Percentiles rank a stretch among this genome's conserved stretches.
phyloP scores from a whole-genome alignment of 1,140 invertebrate species.

The Aricia agestis region DNA sequence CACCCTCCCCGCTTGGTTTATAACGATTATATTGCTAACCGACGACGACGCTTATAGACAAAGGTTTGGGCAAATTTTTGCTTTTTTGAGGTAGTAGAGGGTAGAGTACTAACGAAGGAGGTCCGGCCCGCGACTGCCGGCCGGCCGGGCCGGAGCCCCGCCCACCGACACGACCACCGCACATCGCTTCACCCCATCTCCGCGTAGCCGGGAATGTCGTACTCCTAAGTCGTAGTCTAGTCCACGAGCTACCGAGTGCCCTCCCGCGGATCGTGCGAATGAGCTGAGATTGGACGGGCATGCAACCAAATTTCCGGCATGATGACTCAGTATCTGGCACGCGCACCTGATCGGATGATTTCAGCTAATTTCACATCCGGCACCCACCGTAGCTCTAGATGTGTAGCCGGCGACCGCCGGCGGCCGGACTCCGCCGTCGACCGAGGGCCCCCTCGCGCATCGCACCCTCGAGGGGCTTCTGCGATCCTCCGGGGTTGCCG shows the following conservation, averaged over 20 bases:
- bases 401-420: not conserved
- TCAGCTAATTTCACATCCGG: slow-evolving; percentile 70
- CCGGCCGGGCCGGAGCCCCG: not conserved
- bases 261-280: slow-evolving; percentile 52
- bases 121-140: not conserved
- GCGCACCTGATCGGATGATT: slow-evolving; percentile 47
- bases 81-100: not conserved
- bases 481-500: too few relatives aligned
- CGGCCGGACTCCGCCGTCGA: not conserved
- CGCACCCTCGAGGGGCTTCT: too few relatives aligned
- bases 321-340: slow-evolving; percentile 47
- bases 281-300: slow-evolving; percentile 71
- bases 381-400: slow-evolving; percentile 48
- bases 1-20: slow-evolving; percentile 44
- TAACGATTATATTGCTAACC: slow-evolving; percentile 14
- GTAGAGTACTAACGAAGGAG: not conserved
- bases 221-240: slow-evolving; percentile 12
- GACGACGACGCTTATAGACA: slow-evolving; percentile 10
- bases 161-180: not conserved
- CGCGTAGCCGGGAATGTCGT: slow-evolving; percentile 34
- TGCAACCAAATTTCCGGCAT: slow-evolving; percentile 42
- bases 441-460: too few relatives aligned
- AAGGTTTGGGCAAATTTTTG: not conserved
- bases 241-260: not conserved
- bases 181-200: slow-evolving; percentile 42